Evolutionary conservation across 2,797 vertebrate genomes (phyloP).

Genomic region (Ataeniobius toweri): DNA sequence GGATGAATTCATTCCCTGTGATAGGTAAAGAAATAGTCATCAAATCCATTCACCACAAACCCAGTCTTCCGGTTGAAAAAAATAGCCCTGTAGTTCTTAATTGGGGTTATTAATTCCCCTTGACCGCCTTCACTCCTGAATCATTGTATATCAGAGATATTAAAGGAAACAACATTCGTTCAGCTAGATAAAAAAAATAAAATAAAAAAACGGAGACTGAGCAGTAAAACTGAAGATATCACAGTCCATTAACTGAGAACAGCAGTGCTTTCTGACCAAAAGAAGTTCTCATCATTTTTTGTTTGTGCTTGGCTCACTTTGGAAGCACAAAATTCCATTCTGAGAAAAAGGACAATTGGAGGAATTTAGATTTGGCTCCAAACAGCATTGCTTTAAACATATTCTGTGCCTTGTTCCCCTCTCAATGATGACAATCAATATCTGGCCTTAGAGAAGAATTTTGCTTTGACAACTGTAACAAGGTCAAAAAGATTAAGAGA

Average conservation of each 20-base stretch:
- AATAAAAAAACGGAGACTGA: conserved; percentile 21
- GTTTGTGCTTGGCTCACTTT: conserved; percentile 55
- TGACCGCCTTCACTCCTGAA: conserved; percentile 3
- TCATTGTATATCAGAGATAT: conserved; percentile 19
- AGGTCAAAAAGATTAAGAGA: background rate
- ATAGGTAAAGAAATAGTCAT: background rate
- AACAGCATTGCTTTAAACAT: conserved; percentile 56
- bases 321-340: conserved; percentile 39
- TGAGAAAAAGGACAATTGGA: conserved; percentile 39
- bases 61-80: background rate
- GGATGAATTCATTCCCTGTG: background rate
- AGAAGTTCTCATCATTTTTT: conserved; percentile 37
- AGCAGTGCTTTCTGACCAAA: conserved; percentile 34
- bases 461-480: background rate
- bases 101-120: conserved; percentile 13
- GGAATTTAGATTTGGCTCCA: conserved; percentile 51
- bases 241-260: conserved; percentile 54
- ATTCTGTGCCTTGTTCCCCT: conserved; percentile 45
- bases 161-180: conserved; percentile 35
- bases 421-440: conserved; percentile 6
- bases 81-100: background rate
- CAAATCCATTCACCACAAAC: background rate
- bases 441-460: background rate
- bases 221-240: conserved; percentile 46
- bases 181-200: conserved; percentile 30